Conservation (phyloP, 2,797 vertebrate genomes). For the Chiloscyllium punctatum region DNA sequence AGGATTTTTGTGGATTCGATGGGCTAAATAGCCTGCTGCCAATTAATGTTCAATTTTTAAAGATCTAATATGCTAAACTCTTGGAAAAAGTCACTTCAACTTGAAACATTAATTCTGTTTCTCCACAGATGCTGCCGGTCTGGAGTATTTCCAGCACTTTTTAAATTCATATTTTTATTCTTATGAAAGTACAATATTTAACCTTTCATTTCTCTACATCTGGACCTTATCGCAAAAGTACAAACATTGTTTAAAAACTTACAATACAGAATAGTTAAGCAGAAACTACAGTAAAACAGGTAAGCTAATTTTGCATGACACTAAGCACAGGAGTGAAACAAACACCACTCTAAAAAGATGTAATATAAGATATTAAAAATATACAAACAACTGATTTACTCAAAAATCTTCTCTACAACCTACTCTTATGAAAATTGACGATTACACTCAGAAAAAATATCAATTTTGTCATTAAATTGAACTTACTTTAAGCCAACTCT, state of each 20-base stretch:
- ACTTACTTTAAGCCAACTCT: background rate
- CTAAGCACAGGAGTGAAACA: background rate
- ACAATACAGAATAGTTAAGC: background rate
- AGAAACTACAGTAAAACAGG: background rate
- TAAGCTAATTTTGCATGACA: background rate
- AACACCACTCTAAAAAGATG: background rate
- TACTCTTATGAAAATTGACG: background rate
- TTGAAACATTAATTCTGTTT: no score
- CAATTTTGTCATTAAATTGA: background rate
- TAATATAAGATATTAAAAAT: background rate
- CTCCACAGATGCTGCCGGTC: background rate
- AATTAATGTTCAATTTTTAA: no score
- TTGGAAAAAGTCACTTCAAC: no score
- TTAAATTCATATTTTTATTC: no score
- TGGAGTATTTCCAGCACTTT: background rate
- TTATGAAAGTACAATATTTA: background rate
- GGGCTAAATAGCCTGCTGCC: no score
- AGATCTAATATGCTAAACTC: background rate
- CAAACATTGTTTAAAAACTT: background rate
- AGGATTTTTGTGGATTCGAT: no score
- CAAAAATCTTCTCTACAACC: background rate
- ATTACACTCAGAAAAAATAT: background rate
- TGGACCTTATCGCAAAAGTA: background rate
- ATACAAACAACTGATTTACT: background rate
- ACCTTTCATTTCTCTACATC: background rate